Percentiles rank a stretch among this genome's conserved stretches.
phyloP scores from a whole-genome alignment of 2,797 vertebrate genomes.

The Basileuterus tristriatus region DNA sequence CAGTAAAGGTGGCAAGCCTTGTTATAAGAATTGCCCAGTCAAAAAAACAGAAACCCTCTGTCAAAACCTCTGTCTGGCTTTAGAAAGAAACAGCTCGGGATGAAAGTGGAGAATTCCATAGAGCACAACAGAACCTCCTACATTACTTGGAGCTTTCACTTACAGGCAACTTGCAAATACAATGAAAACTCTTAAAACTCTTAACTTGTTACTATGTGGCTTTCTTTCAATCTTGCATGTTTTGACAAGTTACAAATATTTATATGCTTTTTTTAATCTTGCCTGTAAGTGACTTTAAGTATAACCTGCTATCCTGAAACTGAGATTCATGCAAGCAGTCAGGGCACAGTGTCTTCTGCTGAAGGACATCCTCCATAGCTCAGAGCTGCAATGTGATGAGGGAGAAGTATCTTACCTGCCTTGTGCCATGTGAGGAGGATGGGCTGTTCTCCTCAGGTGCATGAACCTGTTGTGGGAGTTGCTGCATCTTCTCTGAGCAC shows the following conservation, averaged over 20 bases:
- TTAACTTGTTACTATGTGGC: not conserved
- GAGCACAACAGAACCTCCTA: not conserved
- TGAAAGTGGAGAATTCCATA: not conserved
- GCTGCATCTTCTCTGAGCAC: not conserved
- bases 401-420: rapidly evolving
- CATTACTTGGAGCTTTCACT: not conserved
- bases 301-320: not conserved
- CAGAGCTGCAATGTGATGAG: not conserved
- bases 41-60: not conserved
- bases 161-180: not conserved
- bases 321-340: not conserved
- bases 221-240: not conserved
- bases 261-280: not conserved
- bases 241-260: not conserved
- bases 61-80: not conserved
- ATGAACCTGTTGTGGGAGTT: not conserved
- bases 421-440: rapidly evolving
- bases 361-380: not conserved
- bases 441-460: rapidly evolving
- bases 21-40: not conserved
- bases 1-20: not conserved
- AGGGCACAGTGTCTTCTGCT: not conserved
- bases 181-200: not conserved
- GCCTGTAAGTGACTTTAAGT: not conserved
- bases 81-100: not conserved